A percentile compares a stretch with the other conserved stretches of the same genome.
Evolutionary conservation across 2,797 vertebrate species (phyloP).

Genomic region (Pseudomugil gertrudae): DNA sequence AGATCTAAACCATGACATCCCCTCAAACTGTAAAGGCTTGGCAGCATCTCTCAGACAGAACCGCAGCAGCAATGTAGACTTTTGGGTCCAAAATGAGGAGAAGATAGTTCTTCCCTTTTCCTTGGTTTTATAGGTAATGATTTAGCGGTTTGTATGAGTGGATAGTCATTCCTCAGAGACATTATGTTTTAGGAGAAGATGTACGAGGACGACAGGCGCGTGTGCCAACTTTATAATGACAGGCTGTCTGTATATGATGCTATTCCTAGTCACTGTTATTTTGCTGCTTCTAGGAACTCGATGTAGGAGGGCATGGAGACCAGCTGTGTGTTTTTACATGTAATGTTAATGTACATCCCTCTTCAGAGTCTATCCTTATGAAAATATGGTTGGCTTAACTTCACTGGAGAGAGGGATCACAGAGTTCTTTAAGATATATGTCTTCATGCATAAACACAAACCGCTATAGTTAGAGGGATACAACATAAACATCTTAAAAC

Average conservation of each 20-base stretch:
- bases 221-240: conserved; percentile 71
- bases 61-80: conserved; percentile 34
- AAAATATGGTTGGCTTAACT: conserved; percentile 15
- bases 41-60: conserved; percentile 43
- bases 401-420: background rate
- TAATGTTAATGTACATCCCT: conserved; percentile 45
- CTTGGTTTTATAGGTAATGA: conserved; percentile 58
- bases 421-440: conserved; percentile 5
- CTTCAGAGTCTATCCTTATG: conserved; percentile 43
- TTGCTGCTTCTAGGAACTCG: conserved; percentile 58
- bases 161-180: conserved; percentile 44
- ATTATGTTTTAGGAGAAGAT: conserved; percentile 52
- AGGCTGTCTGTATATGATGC: conserved; percentile 62
- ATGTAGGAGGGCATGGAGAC: conserved; percentile 48
- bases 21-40: conserved; percentile 33
- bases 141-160: conserved; percentile 56
- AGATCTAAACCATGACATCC: conserved; percentile 18
- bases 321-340: conserved; percentile 53
- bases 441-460: background rate
- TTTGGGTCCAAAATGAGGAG: conserved; percentile 10
- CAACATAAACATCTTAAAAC: background rate
- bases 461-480: no score
- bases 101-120: conserved; percentile 21
- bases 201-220: conserved; percentile 36
- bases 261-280: conserved; percentile 76